These are phyloP conservation scores for Ctenodactylus gundi DNA, from an alignment of 2,113 vertebrate species.

Conservation along the genomic window DNA sequence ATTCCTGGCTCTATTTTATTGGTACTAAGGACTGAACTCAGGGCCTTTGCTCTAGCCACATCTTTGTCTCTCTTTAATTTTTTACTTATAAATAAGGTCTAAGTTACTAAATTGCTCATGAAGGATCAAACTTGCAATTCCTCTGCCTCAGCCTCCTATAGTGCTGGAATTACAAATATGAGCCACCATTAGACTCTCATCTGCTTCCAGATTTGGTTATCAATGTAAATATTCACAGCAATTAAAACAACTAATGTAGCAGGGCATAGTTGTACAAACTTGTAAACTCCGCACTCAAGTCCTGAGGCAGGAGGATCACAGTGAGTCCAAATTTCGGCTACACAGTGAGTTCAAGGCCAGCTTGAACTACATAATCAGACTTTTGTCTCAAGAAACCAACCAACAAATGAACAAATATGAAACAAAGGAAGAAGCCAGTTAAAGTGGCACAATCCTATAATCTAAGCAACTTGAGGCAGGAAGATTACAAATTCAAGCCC, in stretches of 20 bases:
- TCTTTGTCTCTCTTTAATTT: too few species aligned
- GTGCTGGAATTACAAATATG: too few species aligned
- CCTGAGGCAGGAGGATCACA: not conserved
- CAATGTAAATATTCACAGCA: not conserved
- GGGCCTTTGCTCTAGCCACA: too few species aligned
- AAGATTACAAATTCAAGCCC: not conserved
- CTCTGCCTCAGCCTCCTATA: too few species aligned
- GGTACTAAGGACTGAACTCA: too few species aligned
- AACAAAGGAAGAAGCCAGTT: too few species aligned
- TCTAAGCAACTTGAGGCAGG: not conserved
- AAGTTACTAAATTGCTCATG: too few species aligned
- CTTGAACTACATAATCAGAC: not conserved
- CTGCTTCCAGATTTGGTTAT: not conserved
- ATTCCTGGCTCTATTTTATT: slow-evolving; percentile 16
- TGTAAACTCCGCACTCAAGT: not conserved
- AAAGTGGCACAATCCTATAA: too few species aligned
- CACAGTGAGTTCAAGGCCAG: not conserved
- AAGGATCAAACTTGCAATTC: too few species aligned
- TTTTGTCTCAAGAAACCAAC: not conserved
- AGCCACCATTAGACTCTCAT: not conserved
- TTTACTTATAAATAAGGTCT: too few species aligned
- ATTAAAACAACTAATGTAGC: not conserved
- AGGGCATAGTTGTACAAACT: not conserved
- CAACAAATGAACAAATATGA: too few species aligned
- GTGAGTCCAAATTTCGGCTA: too few species aligned